Evolutionary conservation across 1,140 invertebrate species (phyloP).

Genomic region (Lordiphosa collinella): DNA sequence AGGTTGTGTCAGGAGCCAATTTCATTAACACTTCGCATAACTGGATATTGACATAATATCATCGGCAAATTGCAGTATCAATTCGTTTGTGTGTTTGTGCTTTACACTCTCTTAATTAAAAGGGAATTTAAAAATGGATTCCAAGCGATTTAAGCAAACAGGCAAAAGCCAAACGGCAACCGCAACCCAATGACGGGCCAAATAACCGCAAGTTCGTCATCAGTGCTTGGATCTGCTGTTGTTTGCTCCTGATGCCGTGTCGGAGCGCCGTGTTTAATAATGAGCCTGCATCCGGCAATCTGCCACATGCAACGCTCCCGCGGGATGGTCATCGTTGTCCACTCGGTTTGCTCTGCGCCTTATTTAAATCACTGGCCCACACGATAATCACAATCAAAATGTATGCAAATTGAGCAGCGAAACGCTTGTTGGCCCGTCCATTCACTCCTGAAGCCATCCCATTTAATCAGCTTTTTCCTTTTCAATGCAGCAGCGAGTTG

Average conservation of each 20-base stretch:
- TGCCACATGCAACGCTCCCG: constrained; percentile 41
- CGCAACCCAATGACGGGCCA: constrained; percentile 13
- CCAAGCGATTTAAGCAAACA: background rate
- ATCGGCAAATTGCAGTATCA: constrained; percentile 14
- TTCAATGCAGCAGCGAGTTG: constrained; percentile 9
- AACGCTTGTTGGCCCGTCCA: constrained; percentile 13
- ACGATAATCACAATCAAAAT: constrained; percentile 71
- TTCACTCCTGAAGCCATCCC: constrained; percentile 45
- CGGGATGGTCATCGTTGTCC: constrained; percentile 19
- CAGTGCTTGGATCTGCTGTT: constrained; percentile 15
- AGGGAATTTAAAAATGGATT: constrained; percentile 14
- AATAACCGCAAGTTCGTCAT: constrained; percentile 62
- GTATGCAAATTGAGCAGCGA: constrained; percentile 63
- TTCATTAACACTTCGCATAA: constrained; percentile 16
- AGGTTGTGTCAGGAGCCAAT: background rate
- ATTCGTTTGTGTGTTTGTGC: constrained; percentile 11
- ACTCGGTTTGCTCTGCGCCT: constrained; percentile 5
- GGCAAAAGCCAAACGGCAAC: constrained; percentile 25
- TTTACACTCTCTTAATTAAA: constrained; percentile 29
- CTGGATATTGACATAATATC: constrained; percentile 16
- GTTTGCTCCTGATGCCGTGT: constrained; percentile 8
- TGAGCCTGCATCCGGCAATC: constrained; percentile 52
- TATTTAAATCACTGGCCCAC: constrained; percentile 65
- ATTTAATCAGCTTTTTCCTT: constrained; percentile 50
- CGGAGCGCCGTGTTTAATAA: constrained; percentile 55